Evolutionary conservation across 2,113 vertebrate species (phyloP).

Genomic region (Thamnophis sirtalis): DNA sequence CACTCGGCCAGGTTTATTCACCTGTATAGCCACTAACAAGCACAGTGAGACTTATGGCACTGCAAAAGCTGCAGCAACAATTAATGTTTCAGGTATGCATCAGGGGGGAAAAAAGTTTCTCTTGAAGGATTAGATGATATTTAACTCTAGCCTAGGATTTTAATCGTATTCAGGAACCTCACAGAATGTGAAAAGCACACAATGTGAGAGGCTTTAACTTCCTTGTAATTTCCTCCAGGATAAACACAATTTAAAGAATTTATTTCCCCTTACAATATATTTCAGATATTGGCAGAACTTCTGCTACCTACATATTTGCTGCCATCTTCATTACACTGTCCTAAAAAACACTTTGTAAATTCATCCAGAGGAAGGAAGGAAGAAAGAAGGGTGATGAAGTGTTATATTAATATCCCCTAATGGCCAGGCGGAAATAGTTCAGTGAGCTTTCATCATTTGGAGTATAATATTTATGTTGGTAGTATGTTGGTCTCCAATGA

Average conservation of each 20-base stretch:
- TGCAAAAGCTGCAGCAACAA: slow-evolving; percentile 84
- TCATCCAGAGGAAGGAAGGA: slow-evolving; percentile 54
- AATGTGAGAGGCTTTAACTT: neutral
- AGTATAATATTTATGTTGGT: neutral
- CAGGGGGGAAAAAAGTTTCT: rapidly evolving
- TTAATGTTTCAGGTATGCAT: slow-evolving; percentile 83
- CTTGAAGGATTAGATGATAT: neutral
- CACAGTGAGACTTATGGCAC: slow-evolving; percentile 89
- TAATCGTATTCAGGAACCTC: neutral
- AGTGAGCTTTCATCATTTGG: neutral
- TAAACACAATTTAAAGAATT: slow-evolving; percentile 27
- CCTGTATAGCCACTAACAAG: slow-evolving; percentile 89
- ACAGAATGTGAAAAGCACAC: neutral
- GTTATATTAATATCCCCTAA: slow-evolving; percentile 28
- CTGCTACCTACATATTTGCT: slow-evolving; percentile 43
- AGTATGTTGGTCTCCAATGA: neutral
- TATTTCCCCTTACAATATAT: slow-evolving; percentile 40
- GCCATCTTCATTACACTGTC: slow-evolving; percentile 43
- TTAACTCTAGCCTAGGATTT: neutral
- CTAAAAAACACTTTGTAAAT: slow-evolving; percentile 51
- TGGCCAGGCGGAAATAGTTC: slow-evolving; percentile 58
- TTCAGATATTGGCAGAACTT: slow-evolving; percentile 29
- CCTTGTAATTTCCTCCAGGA: neutral
- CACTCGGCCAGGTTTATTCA: slow-evolving; percentile 87
- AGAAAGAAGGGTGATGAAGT: neutral